phyloP scores from a whole-genome alignment of 2,888 invertebrate species.

The Synergus laeviventris region DNA sequence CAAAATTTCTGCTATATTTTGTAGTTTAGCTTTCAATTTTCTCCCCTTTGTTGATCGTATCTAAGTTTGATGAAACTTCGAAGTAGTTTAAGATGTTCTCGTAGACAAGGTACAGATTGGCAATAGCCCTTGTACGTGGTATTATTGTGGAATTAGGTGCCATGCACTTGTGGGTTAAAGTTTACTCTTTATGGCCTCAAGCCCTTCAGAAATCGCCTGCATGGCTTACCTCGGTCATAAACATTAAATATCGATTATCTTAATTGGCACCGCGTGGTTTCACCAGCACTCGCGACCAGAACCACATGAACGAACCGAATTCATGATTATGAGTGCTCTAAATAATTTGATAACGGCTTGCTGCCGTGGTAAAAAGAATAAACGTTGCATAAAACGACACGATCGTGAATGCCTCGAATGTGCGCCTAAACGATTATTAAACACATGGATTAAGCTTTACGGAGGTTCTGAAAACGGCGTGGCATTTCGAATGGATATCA shows the following conservation, averaged over 20 bases:
- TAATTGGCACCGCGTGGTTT: constrained; percentile 62
- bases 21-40: not conserved
- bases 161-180: constrained; percentile 44
- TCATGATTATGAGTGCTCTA: constrained; percentile 63
- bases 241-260: constrained; percentile 68
- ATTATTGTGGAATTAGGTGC: constrained; percentile 43
- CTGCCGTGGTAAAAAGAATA: constrained; percentile 28
- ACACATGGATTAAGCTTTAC: constrained; percentile 17
- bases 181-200: constrained; percentile 43
- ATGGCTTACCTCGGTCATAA: constrained; percentile 56
- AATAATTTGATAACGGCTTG: constrained; percentile 61
- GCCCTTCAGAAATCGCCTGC: constrained; percentile 32
- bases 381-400: constrained; percentile 25
- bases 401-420: constrained; percentile 6
- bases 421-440: constrained; percentile 17
- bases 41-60: constrained; percentile 9
- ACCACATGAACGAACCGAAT: constrained; percentile 51
- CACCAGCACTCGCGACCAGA: constrained; percentile 41
- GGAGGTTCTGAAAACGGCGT: not conserved
- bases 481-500: not conserved
- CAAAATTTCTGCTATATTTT: not conserved
- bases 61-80: constrained; percentile 2
- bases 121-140: constrained; percentile 31
- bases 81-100: constrained; percentile 2
- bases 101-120: constrained; percentile 22